These are phyloP conservation scores for Leucopsar rothschildi DNA, from an alignment of 2,113 vertebrate genomes.

Conservation along the genomic window DNA sequence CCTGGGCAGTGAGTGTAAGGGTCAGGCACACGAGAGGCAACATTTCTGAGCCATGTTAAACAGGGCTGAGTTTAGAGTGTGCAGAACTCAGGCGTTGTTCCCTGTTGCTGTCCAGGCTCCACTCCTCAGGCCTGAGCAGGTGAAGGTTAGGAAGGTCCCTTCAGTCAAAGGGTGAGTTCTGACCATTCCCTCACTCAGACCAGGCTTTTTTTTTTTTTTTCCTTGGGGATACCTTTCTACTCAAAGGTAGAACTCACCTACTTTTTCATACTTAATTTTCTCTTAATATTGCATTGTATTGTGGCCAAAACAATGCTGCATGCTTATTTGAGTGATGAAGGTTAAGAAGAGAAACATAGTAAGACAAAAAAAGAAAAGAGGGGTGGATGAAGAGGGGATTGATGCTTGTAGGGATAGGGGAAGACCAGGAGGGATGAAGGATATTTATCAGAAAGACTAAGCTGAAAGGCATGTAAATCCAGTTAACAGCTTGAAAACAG, in stretches of 20 bases:
- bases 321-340: not conserved
- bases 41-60: not conserved
- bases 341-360: not conserved
- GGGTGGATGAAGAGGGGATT: not conserved
- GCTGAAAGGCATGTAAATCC: conserved; percentile 27
- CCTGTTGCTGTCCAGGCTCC: not conserved
- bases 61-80: not conserved
- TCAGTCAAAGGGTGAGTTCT: not conserved
- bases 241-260: not conserved
- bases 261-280: not conserved
- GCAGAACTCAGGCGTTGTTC: not conserved
- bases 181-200: rapidly evolving
- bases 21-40: rapidly evolving
- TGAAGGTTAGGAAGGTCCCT: not conserved
- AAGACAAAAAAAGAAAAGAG: not conserved
- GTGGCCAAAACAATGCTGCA: not conserved
- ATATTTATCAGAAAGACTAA: not conserved
- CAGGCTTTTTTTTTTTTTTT: too few relatives aligned
- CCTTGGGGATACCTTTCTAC: not conserved
- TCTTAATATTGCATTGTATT: not conserved
- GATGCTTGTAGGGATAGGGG: not conserved
- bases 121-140: not conserved
- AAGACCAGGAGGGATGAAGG: not conserved
- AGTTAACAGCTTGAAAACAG: conserved; percentile 37
- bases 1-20: not conserved